Percentiles rank a stretch among this genome's conserved stretches.
phyloP scores from a whole-genome alignment of 2,113 vertebrate species.

The Phrynocephalus versicolor region DNA sequence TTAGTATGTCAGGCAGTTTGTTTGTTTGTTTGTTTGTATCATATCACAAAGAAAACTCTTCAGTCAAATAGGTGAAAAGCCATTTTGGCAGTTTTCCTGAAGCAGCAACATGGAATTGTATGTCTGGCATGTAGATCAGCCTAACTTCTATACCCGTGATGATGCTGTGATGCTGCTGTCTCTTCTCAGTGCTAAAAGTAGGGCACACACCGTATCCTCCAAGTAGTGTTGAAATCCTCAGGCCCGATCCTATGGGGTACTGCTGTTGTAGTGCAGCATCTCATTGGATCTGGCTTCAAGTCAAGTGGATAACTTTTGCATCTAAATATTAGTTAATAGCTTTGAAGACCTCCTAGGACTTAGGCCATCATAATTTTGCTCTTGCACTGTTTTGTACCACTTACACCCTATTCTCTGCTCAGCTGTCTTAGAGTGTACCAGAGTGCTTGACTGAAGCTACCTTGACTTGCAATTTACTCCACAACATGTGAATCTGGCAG shows the following conservation, averaged over 20 bases:
- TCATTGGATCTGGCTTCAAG: neutral
- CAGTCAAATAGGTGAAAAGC: neutral
- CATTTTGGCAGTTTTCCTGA: neutral
- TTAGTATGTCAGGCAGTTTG: neutral
- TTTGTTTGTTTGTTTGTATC: conserved; percentile 3
- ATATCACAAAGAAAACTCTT: conserved; percentile 25
- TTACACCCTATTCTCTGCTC: neutral
- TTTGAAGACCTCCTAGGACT: neutral
- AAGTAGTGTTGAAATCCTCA: neutral
- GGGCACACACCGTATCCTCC: neutral
- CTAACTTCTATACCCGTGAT: neutral
- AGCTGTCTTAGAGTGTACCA: conserved; percentile 14
- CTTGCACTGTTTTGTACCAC: conserved; percentile 7
- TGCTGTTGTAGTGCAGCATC: neutral
- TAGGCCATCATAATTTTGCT: conserved; percentile 11
- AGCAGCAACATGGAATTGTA: neutral
- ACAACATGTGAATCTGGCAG: conserved; percentile 36
- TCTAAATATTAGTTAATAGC: neutral
- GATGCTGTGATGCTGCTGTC: neutral
- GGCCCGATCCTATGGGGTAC: neutral
- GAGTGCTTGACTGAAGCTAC: neutral
- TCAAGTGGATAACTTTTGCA: neutral
- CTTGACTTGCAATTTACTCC: neutral
- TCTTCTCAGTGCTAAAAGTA: neutral
- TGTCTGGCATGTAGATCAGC: neutral